Evolutionary conservation across 1,140 invertebrate genomes (phyloP).

Genomic region (Trachelipus rathkii): DNA sequence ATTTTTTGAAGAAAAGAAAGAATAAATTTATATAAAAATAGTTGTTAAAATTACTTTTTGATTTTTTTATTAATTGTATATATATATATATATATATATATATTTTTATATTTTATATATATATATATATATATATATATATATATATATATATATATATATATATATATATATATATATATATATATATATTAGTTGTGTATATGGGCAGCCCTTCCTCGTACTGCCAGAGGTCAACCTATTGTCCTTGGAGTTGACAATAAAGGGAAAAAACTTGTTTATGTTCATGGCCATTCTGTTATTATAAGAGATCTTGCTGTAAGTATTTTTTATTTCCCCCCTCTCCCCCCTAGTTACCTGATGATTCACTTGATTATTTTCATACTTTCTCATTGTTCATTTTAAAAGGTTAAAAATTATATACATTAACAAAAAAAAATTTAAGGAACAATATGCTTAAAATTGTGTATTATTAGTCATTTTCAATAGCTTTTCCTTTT

Average conservation of each 20-base stretch:
- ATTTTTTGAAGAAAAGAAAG: too few species aligned
- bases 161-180: too few species aligned
- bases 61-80: too few species aligned
- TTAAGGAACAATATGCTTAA: too few species aligned
- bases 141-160: too few species aligned
- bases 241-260: constrained; percentile 91
- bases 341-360: too few species aligned
- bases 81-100: too few species aligned
- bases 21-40: too few species aligned
- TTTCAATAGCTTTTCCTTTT: not conserved
- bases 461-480: not conserved
- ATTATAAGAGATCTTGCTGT: constrained; percentile 88
- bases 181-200: constrained; percentile 27
- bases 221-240: constrained; percentile 85
- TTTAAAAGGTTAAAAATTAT: not conserved
- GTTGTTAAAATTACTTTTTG: too few species aligned
- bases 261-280: constrained; percentile 95
- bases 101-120: too few species aligned
- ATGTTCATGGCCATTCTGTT: constrained; percentile 95
- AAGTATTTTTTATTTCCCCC: not conserved
- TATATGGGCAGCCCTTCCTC: constrained; percentile 85
- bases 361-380: too few species aligned
- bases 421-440: not conserved
- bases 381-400: not conserved
- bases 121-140: too few species aligned